Evolutionary conservation across 2,113 vertebrate genomes (phyloP), one percentile per base, ranked within the genome.

Genomic region (Nyctereutes procyonoides): DNA sequence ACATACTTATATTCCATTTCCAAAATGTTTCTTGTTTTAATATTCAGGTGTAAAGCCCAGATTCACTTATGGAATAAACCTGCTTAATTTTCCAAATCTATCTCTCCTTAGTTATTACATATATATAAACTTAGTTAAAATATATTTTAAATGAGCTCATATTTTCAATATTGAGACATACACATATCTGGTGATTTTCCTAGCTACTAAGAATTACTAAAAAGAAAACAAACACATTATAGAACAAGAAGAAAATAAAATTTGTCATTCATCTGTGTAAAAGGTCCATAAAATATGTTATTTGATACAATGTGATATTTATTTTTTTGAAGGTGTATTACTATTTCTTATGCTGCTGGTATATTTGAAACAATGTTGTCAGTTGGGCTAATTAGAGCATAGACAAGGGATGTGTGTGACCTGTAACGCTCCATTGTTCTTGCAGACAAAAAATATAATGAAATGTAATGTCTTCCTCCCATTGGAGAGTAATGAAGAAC

Each of bases 401-500:
- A 98, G 98, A 98, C 95, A 98, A 97, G 95, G 90, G 95, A 97
- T 98, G 93, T 88, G 77, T 98, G 95, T 11, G 93, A 98, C 98
- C 98, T 98, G 97, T 93, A 98, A 98, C 8, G 93, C 95, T 98
- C 96, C 98, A 98, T 96, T 98, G 98, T 99, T 98, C 98, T 98
- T 84, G 83, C 95, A 98, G 98, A 99, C 97, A 98, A 98, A 99
- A 99, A 98, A 97, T 98, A 98, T 98, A 99, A 99, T 99, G 98
- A 98, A 98, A 98, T 98, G 98, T 98, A 98, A 98, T 98, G 98
- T 98, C 98, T 98, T 98, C 95, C 97, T 98, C 98, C 98, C 98
- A 98, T 98, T 98, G 98, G 98, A 99, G 98, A 98, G 96, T 98
- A 99, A 99, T 98, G 98, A 99, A 99, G 98, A 99, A 98, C 97